Evolutionary conservation across 2,888 invertebrate genomes (phyloP).

Genomic region (Drosophila anomelani): DNA sequence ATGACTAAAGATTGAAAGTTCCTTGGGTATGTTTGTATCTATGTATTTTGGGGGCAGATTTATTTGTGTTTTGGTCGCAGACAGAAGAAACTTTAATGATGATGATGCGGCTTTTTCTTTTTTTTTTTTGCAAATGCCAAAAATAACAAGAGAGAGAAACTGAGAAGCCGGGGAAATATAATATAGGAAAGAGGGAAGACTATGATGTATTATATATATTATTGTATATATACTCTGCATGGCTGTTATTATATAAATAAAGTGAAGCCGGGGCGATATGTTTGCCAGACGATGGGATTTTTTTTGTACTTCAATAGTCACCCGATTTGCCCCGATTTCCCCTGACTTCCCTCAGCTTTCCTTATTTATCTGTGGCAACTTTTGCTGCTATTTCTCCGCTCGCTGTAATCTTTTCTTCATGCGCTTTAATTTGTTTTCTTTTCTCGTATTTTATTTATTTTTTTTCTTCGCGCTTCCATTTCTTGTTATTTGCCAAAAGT

Average conservation of each 20-base stretch:
- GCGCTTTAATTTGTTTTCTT: slow-evolving; percentile 75
- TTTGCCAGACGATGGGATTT: slow-evolving; percentile 63
- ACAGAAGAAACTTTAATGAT: slow-evolving; percentile 64
- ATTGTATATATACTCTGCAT: slow-evolving; percentile 12
- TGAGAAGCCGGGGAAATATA: slow-evolving; percentile 23
- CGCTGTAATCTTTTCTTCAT: slow-evolving; percentile 68
- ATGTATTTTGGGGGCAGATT: slow-evolving; percentile 15
- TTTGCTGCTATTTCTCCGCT: slow-evolving; percentile 38
- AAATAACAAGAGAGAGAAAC: slow-evolving; percentile 45
- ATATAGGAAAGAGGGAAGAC: slow-evolving; percentile 12
- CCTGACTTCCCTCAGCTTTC: neutral
- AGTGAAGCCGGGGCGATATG: slow-evolving; percentile 46
- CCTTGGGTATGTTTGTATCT: neutral
- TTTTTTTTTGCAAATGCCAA: slow-evolving; percentile 47
- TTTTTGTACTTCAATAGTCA: slow-evolving; percentile 12
- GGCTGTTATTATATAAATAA: slow-evolving; percentile 46
- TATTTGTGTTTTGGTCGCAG: slow-evolving; percentile 31
- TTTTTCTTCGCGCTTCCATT: slow-evolving; percentile 71
- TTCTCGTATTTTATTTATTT: slow-evolving; percentile 59
- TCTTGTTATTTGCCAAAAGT: slow-evolving; percentile 79
- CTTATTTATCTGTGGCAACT: slow-evolving; percentile 54
- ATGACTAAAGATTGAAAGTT: slow-evolving; percentile 30
- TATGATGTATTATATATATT: slow-evolving; percentile 41
- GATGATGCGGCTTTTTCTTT: slow-evolving; percentile 63
- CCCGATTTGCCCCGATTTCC: neutral